A percentile compares a stretch with the other conserved stretches of the same genome.
These are phyloP conservation scores for Thereuonema tuberculata DNA, from an alignment of 1,140 invertebrate species.

Conservation along the genomic window DNA sequence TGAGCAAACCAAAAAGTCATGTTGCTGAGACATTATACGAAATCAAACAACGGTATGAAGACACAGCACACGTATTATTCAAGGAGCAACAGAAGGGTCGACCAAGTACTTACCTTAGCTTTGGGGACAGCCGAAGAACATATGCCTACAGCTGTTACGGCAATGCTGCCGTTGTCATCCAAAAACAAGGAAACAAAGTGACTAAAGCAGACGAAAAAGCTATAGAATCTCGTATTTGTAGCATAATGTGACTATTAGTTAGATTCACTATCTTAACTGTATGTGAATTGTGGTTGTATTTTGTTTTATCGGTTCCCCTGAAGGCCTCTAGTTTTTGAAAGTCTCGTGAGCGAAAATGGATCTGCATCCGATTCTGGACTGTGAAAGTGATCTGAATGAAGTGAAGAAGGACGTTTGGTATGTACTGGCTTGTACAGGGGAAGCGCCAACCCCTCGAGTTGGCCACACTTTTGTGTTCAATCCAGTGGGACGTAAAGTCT, in stretches of 20 bases:
- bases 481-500: constrained; percentile 24
- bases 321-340: too few relatives aligned
- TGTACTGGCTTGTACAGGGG: not conserved
- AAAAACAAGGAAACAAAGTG: constrained; percentile 16
- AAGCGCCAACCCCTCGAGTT: constrained; percentile 19
- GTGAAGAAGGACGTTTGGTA: not conserved
- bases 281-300: too few relatives aligned
- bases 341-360: not conserved
- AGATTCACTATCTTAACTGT: not conserved
- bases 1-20: constrained; percentile 21
- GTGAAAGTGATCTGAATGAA: not conserved
- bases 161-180: constrained; percentile 33
- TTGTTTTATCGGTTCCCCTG: too few relatives aligned
- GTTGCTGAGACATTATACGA: constrained; percentile 18
- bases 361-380: not conserved
- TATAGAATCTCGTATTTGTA: constrained; percentile 23
- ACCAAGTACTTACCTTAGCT: constrained; percentile 23
- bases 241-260: constrained; percentile 18
- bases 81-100: constrained; percentile 22
- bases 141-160: constrained; percentile 34
- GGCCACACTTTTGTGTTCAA: constrained; percentile 27
- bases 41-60: constrained; percentile 32
- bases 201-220: constrained; percentile 23
- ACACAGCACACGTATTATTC: constrained; percentile 30
- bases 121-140: constrained; percentile 31